Evolutionary conservation across 23 tunicate genomes (phyloP), one percentile per base, ranked within the genome.

Genomic region (Clavelina lepadiformis): DNA sequence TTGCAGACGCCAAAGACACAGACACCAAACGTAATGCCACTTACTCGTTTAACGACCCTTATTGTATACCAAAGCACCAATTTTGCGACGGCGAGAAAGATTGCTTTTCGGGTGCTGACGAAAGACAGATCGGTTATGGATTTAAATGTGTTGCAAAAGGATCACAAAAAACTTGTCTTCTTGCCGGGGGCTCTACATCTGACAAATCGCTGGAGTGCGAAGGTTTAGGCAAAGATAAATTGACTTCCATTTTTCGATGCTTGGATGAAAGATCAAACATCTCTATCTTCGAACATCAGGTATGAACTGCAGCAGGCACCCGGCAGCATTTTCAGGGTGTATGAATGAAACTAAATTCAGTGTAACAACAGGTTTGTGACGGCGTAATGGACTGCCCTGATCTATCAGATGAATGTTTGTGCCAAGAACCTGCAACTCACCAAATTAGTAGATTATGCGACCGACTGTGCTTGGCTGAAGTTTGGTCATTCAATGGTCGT

Each of bases 361-460:
- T n/a, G n/a, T n/a, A n/a, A n/a, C n/a, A n/a, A n/a, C 68, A 79
- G 85, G 64, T 70, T 37, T 79, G 85, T 52, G 85, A 79, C 53
- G 85, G 77, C 31, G 26, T 49, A 31, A 30, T 3, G 69, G 77
- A 11, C n/a, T n/a, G n/a, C n/a, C n/a, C n/a, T n/a, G n/a, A n/a
- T n/a, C n/a, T n/a, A n/a, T n/a, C n/a, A n/a, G 85, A 79, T 45
- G 85, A 79, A 71, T 79, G 85, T 35, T 44, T 79, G 18, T 79
- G 85, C 28, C 64, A 60, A 35, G 33, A 26, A 8, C 67, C 65
- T 2, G 18, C 27, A 27, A 67, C 83, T 11, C 51, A 68, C 22
- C 20, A 22, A 1, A 58, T 77, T 18, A 44, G 20, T 28, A 44
- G 56, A 24, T 21, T 67, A 1, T 77, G 83, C 65, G 74, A 32